Base-by-base conservation (phyloP, 1,140 invertebrate species). In the Nebria ingens region DNA sequence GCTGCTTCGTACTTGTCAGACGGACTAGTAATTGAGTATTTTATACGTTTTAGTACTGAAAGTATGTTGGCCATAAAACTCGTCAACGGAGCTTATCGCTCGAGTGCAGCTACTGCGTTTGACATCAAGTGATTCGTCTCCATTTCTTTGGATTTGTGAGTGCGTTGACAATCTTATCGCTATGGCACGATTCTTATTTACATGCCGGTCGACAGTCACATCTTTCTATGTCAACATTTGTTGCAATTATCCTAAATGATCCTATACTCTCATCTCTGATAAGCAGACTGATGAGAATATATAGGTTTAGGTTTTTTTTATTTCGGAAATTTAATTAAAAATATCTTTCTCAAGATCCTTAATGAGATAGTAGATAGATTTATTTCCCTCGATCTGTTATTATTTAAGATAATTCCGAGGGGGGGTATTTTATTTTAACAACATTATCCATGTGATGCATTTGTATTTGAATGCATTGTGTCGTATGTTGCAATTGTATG, bases 1-100 rank as follows among this genome's bases (percentile, higher is more conserved):
- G 40, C 40, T 45, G 40, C 40, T 9, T 45, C 17, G 40, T 45
- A 45, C 40, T 45, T 45, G 40, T 45, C 40, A 45, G 17, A 45
- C 40, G 40, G 40, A 12, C 40, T 12, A 45, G 40, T 45, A 45
- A 45, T 45, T 45, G 17, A 45, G 40, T 45, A 45, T 45, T 45
- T 45, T 45, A 45, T 45, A 45, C 40, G 40, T 45, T 45, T 45
- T 45, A 45, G 6, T 45, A 17, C 40, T 45, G 3, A 17, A 45
- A 17, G 25, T 17, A 45, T 45, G 40, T 45, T 17, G 40, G 9
- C 15, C 4, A 17, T 45, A 45, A 34, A 45, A 45, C 17, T 17
- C 40, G 40, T 45, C 40, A 45, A 3, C 15, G n/a, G 40, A 6
- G 15, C 40, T 45, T 45, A 45, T 45, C 40, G 6, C 40, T 17